Base-by-base conservation (phyloP, 2,113 vertebrate genomes). In the Neolamprologus toae region DNA sequence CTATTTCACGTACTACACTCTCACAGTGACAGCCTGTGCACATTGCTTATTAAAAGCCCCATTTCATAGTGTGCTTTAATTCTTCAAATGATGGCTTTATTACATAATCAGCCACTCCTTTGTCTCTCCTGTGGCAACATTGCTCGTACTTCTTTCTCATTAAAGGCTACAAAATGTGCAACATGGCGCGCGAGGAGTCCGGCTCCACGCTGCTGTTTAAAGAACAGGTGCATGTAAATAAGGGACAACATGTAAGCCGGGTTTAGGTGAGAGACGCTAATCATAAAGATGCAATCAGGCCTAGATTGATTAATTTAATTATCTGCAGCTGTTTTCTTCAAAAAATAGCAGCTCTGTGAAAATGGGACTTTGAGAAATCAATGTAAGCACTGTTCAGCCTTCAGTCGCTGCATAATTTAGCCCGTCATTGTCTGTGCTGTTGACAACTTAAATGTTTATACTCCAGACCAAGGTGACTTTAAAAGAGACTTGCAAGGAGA, bases 391-490 rank as follows among this genome's bases (percentile, higher is more conserved):
- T 40, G 26, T 23, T 82, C 37, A 40, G 59, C 12, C 10, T 87
- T 80, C 37, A 42, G 3, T 8, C 17, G 5, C 86, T 53, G 19
- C 51, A 78, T 16, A 40, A 33, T 66, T 80, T 31, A 31, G n/a
- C 55, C 10, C 4, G 2, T 31, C 3, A 40, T 10, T 47, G 33
- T 31, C 35, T 28, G 79, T 61, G 71, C 31, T 55, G 55, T 37
- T 47, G 37, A 59, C 21, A 80, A 66, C 26, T 59, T 47, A 51
- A 26, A 16, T 33, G 88, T 17, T 57, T n/a, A n/a, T 55, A 59
- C 9, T 85, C 21, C 17, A 68, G 90, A 83, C 16, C 37, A 82
- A 86, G 79, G 85, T 92, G 89, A 90, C 87, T 91, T 90, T 86
- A 80, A 86, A 80, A 21, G 59, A 31, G 26, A 68, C 68, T 45